These are phyloP conservation scores for Eutolmus rufibarbis DNA, from an alignment of 2,888 invertebrate species.

Conservation along the genomic window DNA sequence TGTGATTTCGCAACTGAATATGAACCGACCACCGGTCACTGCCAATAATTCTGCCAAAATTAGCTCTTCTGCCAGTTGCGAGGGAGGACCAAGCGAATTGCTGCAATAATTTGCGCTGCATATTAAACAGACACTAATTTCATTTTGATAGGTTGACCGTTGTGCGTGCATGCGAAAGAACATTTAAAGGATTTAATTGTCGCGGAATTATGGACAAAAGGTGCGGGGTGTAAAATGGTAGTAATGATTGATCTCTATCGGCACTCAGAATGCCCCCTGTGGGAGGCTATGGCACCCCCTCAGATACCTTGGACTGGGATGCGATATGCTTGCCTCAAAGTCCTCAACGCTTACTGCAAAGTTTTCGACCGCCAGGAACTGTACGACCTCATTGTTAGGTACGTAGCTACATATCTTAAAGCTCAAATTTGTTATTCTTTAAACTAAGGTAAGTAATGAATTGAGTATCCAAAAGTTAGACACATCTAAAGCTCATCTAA, in stretches of 20 bases:
- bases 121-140: neutral
- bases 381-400: slow-evolving; percentile 81
- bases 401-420: slow-evolving; percentile 53
- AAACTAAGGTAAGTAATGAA: neutral
- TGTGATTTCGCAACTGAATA: neutral
- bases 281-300: slow-evolving; percentile 65
- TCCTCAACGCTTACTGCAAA: slow-evolving; percentile 85
- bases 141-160: neutral
- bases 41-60: neutral
- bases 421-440: neutral
- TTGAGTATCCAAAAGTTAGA: too few species aligned
- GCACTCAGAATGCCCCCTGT: slow-evolving; percentile 70
- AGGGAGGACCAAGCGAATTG: neutral
- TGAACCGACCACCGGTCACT: neutral
- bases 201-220: neutral
- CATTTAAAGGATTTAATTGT: neutral
- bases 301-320: slow-evolving; percentile 81
- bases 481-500: too few species aligned
- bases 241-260: slow-evolving; percentile 71
- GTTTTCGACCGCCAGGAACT: slow-evolving; percentile 84
- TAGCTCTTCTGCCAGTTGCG: neutral
- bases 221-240: slow-evolving; percentile 55
- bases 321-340: slow-evolving; percentile 81
- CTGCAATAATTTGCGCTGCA: neutral
- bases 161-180: neutral